Conservation (phyloP, 1,140 invertebrate genomes). For the Platyscapa corneri region DNA sequence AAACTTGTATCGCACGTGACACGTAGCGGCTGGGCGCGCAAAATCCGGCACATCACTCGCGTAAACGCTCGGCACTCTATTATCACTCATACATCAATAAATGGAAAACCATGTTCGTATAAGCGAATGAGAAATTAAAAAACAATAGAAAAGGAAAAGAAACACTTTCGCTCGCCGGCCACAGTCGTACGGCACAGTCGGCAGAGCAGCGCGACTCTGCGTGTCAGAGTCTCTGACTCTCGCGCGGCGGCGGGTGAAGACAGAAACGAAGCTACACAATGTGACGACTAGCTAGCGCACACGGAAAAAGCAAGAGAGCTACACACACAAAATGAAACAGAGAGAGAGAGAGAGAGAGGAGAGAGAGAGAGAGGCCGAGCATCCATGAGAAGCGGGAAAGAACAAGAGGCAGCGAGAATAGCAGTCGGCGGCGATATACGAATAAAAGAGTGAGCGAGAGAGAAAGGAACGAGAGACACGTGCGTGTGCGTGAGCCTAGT, state of each 20-base stretch:
- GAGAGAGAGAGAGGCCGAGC: constrained; percentile 43
- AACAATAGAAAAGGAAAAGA: not conserved
- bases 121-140: not conserved
- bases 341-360: constrained; percentile 58
- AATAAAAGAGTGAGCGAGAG: constrained; percentile 53
- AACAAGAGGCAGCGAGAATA: constrained; percentile 44
- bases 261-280: constrained; percentile 70
- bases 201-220: constrained; percentile 36
- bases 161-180: not conserved
- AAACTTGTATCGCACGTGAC: constrained; percentile 19
- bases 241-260: constrained; percentile 64
- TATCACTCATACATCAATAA: not conserved
- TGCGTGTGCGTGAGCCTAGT: constrained; percentile 57
- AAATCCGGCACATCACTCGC: constrained; percentile 32
- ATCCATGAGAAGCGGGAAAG: constrained; percentile 28
- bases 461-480: constrained; percentile 42
- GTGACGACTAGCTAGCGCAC: constrained; percentile 62
- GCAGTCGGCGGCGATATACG: constrained; percentile 42
- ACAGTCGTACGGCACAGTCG: not conserved
- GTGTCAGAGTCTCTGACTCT: constrained; percentile 35
- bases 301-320: constrained; percentile 59
- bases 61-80: not conserved
- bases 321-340: constrained; percentile 13
- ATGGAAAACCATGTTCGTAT: not conserved
- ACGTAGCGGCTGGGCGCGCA: not conserved